Percentiles rank a stretch among this genome's conserved stretches.
These are phyloP conservation scores for Scaptodrosophila lebanonensis DNA, from an alignment of 1,140 invertebrate genomes.

Conservation along the genomic window DNA sequence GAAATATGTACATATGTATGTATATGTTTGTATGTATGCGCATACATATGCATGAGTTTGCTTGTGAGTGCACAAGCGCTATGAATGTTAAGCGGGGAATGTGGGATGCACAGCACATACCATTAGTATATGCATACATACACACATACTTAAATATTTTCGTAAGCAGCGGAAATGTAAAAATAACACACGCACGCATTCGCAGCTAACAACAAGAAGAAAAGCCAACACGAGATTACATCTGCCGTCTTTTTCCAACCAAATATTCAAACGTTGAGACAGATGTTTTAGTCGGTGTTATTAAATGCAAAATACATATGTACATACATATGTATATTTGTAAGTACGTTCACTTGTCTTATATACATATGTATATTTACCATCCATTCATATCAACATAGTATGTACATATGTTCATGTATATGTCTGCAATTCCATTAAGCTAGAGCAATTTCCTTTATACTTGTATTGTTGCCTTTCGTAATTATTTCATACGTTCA, in stretches of 20 bases:
- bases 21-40: conserved; percentile 31
- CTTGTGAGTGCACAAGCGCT: neutral
- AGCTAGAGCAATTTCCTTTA: too few species aligned
- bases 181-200: conserved; percentile 70
- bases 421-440: too few species aligned
- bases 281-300: conserved; percentile 54
- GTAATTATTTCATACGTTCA: too few species aligned
- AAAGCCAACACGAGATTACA: conserved; percentile 31
- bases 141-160: conserved; percentile 54
- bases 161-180: conserved; percentile 71
- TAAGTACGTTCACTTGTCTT: neutral
- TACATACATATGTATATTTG: conserved; percentile 4
- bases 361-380: conserved; percentile 10
- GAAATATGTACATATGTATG: too few species aligned
- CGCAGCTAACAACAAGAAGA: conserved; percentile 50
- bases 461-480: too few species aligned
- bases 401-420: too few species aligned
- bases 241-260: conserved; percentile 44
- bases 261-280: conserved; percentile 60
- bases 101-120: conserved; percentile 13
- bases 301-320: conserved; percentile 31
- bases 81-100: neutral
- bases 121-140: conserved; percentile 7
- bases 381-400: conserved; percentile 16
- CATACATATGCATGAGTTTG: conserved; percentile 15